Conservation (phyloP, 2,888 invertebrate species). For the Erebia epiphron region DNA sequence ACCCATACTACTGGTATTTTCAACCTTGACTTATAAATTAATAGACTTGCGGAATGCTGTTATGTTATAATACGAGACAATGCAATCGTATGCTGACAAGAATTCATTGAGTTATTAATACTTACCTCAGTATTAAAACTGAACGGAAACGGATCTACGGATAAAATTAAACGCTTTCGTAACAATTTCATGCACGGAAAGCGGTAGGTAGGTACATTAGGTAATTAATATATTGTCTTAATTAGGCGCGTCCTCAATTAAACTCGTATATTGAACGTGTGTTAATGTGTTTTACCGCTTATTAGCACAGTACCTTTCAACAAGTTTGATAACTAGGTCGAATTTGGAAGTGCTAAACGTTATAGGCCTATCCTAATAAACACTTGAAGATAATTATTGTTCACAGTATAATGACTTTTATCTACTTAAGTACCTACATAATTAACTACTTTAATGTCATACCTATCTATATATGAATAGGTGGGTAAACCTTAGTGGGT, state of each 20-base stretch:
- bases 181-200: conserved; percentile 22
- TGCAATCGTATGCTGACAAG: neutral
- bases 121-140: neutral
- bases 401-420: too few species aligned
- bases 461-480: too few species aligned
- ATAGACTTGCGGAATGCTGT: conserved; percentile 3
- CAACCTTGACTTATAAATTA: conserved; percentile 3
- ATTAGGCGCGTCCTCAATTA: conserved; percentile 33
- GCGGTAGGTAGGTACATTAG: conserved; percentile 4
- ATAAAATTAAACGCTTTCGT: conserved; percentile 22
- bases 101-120: conserved; percentile 15
- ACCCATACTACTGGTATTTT: neutral
- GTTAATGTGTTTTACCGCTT: conserved; percentile 33
- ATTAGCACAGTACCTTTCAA: conserved; percentile 21
- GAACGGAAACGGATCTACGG: conserved; percentile 21
- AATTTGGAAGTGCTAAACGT: conserved; percentile 29
- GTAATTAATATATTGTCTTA: conserved; percentile 31
- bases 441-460: too few species aligned
- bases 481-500: too few species aligned
- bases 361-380: conserved; percentile 19
- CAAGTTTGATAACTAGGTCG: conserved; percentile 24
- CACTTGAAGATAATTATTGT: neutral
- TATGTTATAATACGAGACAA: neutral
- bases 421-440: too few species aligned
- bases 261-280: conserved; percentile 32